Evolutionary conservation across 1,140 invertebrate genomes (phyloP).

Genomic region (Lasioglossum albipes): DNA sequence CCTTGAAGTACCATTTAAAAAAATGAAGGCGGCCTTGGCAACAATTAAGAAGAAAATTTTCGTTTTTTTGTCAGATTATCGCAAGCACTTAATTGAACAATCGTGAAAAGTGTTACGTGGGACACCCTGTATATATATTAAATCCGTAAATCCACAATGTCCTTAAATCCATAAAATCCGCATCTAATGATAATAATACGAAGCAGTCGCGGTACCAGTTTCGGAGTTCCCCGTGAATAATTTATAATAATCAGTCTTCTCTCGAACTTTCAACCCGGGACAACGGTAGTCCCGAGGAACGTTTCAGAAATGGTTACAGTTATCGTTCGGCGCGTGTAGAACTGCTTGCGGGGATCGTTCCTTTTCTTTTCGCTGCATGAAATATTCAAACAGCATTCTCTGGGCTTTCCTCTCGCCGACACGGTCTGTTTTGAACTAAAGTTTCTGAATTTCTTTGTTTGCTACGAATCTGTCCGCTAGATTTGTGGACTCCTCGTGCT

Average conservation of each 20-base stretch:
- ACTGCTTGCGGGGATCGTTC: neutral
- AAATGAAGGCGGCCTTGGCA: too few species aligned
- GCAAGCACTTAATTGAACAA: too few species aligned
- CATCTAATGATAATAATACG: constrained; percentile 18
- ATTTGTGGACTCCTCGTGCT: neutral
- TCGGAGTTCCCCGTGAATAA: constrained; percentile 6
- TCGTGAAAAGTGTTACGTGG: too few species aligned
- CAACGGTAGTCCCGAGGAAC: neutral
- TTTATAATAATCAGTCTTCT: constrained; percentile 6
- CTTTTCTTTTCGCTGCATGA: constrained; percentile 2
- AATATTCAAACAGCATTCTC: constrained; percentile 20
- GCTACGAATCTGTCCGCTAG: too few species aligned
- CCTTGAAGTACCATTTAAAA: too few species aligned
- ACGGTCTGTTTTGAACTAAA: neutral
- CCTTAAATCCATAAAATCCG: too few species aligned
- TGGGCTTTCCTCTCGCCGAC: neutral
- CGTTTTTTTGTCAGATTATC: too few species aligned
- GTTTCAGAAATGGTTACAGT: constrained; percentile 7
- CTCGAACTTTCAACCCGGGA: neutral
- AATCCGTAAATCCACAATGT: too few species aligned
- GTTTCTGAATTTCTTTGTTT: neutral
- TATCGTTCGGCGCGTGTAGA: neutral
- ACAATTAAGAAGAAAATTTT: too few species aligned
- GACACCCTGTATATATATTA: too few species aligned
- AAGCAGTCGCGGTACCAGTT: neutral